Evolutionary conservation across 2,113 vertebrate species (phyloP).

Genomic region (Lynx canadensis): DNA sequence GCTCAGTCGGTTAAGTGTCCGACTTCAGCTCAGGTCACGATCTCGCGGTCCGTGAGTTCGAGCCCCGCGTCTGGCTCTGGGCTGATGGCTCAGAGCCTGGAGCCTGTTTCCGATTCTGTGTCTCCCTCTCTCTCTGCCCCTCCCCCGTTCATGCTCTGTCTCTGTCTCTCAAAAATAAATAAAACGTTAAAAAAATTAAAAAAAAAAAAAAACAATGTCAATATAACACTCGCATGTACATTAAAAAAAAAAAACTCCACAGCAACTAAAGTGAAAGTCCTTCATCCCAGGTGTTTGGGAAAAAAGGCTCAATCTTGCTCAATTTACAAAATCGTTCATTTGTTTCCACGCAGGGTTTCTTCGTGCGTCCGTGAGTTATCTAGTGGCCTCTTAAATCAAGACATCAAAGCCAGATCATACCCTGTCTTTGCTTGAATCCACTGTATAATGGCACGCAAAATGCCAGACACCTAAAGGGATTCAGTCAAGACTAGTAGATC

Average conservation of each 20-base stretch:
- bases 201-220: too few relatives aligned
- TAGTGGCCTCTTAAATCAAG: not conserved
- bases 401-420: not conserved
- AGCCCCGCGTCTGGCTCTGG: too few relatives aligned
- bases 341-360: not conserved
- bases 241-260: too few relatives aligned
- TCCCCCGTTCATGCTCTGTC: too few relatives aligned
- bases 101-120: too few relatives aligned
- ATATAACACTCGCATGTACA: too few relatives aligned
- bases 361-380: not conserved
- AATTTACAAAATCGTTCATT: not conserved
- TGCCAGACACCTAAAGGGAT: not conserved
- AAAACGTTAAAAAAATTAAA: too few relatives aligned
- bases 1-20: too few relatives aligned
- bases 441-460: not conserved
- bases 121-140: too few relatives aligned
- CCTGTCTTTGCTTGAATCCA: not conserved
- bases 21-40: too few relatives aligned
- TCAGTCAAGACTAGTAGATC: not conserved
- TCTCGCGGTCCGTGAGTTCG: rapidly evolving
- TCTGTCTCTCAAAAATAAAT: too few relatives aligned
- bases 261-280: not conserved
- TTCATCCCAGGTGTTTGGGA: not conserved
- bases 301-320: not conserved
- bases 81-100: too few relatives aligned